Conservation (phyloP, 2,888 invertebrate genomes). For the Colletes collaris region DNA sequence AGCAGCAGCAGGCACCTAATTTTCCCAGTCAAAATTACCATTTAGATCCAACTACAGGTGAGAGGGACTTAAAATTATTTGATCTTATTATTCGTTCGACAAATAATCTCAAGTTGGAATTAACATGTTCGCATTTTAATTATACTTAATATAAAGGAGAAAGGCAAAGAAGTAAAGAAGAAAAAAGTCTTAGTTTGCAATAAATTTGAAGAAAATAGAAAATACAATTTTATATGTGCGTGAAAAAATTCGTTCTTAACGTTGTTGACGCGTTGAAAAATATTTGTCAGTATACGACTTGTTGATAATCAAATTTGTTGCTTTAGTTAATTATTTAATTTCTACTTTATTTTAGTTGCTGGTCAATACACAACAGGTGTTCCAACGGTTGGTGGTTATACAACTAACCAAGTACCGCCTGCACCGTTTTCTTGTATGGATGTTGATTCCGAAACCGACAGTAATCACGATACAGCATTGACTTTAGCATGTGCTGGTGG, state of each 20-base stretch:
- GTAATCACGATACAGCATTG: constrained; percentile 99
- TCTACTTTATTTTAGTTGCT: constrained; percentile 56
- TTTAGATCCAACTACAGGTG: constrained; percentile 84
- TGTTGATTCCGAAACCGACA: constrained; percentile 98
- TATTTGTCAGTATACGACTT: neutral
- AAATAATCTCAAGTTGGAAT: too few relatives aligned
- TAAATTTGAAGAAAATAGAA: too few relatives aligned
- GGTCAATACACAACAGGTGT: constrained; percentile 75
- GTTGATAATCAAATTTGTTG: constrained; percentile 2
- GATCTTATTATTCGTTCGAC: too few relatives aligned
- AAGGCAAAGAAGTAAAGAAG: too few relatives aligned
- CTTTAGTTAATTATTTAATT: too few relatives aligned
- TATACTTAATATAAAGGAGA: too few relatives aligned
- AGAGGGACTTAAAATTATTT: constrained; percentile 32
- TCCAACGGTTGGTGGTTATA: constrained; percentile 69
- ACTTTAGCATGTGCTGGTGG: constrained; percentile 99
- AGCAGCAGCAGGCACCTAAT: constrained; percentile 75
- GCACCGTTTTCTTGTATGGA: constrained; percentile 91
- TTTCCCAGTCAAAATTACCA: constrained; percentile 84
- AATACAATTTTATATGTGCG: too few relatives aligned
- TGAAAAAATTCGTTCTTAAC: too few relatives aligned
- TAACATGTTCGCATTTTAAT: too few relatives aligned
- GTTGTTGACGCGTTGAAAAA: too few relatives aligned
- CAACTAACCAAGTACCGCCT: constrained; percentile 81
- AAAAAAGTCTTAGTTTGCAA: too few relatives aligned